Evolutionary conservation across 2,888 invertebrate species (phyloP).

Genomic region (Lycocerus yunnanus): DNA sequence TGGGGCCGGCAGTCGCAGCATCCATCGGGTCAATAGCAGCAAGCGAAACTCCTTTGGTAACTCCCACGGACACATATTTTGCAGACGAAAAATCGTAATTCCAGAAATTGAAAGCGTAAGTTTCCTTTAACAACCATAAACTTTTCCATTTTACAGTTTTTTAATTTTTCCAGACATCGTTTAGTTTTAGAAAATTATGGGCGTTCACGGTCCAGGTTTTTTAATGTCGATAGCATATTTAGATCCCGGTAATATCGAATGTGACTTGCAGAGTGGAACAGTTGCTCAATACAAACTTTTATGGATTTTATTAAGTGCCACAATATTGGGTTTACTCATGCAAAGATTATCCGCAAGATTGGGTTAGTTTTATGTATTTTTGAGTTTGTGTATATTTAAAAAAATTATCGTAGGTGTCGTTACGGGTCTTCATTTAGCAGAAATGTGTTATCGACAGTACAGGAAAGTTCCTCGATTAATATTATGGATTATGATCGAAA

Average conservation of each 20-base stretch:
- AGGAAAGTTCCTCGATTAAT: conserved; percentile 73
- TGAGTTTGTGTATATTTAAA: conserved; percentile 37
- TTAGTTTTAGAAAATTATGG: conserved; percentile 88
- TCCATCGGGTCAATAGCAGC: conserved; percentile 18
- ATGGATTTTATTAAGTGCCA: conserved; percentile 85
- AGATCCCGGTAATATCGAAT: conserved; percentile 92
- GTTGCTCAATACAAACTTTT: conserved; percentile 80
- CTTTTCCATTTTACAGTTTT: too few relatives aligned
- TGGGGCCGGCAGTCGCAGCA: conserved; percentile 3
- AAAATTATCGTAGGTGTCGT: conserved; percentile 69
- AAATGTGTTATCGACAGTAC: conserved; percentile 79
- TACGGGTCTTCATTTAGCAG: conserved; percentile 82
- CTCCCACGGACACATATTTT: conserved; percentile 61
- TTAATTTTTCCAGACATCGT: conserved; percentile 60
- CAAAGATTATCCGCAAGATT: conserved; percentile 67
- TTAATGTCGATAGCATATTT: conserved; percentile 92
- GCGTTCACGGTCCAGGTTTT: conserved; percentile 93
- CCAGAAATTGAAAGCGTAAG: conserved; percentile 61
- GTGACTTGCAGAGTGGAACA: conserved; percentile 84
- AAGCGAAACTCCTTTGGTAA: conserved; percentile 48
- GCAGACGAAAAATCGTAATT: conserved; percentile 64
- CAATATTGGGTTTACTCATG: conserved; percentile 83
- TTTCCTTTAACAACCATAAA: conserved; percentile 4
- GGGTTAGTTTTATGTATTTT: conserved; percentile 39
- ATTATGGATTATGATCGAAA: conserved; percentile 90